A percentile compares a stretch with the other conserved stretches of the same genome.
phyloP scores from a whole-genome alignment of 2,113 vertebrate genomes.

The Sorex araneus region DNA sequence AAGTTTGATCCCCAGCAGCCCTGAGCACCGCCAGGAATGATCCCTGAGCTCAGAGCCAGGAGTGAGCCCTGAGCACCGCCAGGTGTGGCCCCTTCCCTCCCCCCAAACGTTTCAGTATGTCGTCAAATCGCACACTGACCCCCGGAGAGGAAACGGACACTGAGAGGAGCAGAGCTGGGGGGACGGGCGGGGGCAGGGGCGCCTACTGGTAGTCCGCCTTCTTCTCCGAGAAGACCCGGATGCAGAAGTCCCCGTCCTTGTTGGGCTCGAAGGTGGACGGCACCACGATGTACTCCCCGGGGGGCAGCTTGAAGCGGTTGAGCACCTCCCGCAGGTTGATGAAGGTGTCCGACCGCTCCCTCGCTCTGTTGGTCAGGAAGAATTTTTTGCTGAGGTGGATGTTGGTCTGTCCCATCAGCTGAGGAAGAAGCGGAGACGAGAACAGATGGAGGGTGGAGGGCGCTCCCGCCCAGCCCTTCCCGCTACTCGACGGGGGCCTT shows the following conservation, averaged over 20 bases:
- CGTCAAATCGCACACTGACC: not conserved
- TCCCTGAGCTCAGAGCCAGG: too few species aligned
- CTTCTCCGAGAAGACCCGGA: conserved; percentile 96
- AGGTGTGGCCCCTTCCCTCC: too few species aligned
- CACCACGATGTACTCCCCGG: conserved; percentile 94
- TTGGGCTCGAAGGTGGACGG: conserved; percentile 97
- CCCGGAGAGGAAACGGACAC: not conserved
- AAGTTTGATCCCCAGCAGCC: too few species aligned
- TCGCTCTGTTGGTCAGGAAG: conserved; percentile 94
- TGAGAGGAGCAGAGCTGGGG: not conserved
- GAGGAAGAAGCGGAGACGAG: not conserved
- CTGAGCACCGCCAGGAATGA: too few species aligned
- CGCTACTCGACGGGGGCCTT: too few species aligned
- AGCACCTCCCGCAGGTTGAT: conserved; percentile 96
- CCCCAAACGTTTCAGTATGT: not conserved
- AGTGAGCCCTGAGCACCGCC: too few species aligned
- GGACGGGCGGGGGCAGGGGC: too few species aligned
- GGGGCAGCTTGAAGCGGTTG: conserved; percentile 93
- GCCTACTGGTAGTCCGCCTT: conserved; percentile 91
- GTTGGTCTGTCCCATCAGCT: conserved; percentile 92
- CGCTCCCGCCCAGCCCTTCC: too few species aligned
- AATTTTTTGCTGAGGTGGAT: conserved; percentile 96
- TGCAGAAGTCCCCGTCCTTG: conserved; percentile 95
- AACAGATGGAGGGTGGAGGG: accelerated
- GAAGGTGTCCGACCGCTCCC: conserved; percentile 94